Percentiles rank a stretch among this genome's conserved stretches.
phyloP scores from a whole-genome alignment of 2,888 invertebrate species.

The Phaonia tiefii region DNA sequence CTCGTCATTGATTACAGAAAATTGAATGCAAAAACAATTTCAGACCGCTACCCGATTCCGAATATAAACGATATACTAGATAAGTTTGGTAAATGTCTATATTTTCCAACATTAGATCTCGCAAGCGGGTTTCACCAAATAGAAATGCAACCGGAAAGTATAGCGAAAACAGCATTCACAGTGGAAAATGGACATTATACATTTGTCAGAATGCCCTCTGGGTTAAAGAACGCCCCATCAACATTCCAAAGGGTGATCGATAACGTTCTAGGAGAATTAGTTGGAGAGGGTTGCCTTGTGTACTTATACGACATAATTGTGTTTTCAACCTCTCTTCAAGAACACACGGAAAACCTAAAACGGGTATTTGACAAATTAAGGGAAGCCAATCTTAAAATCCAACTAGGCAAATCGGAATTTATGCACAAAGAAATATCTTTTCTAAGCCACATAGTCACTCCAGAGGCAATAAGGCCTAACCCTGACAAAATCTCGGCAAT shows the following conservation, averaged over 20 bases:
- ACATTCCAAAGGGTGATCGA: constrained; percentile 46
- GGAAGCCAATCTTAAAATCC: constrained; percentile 40
- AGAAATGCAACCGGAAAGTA: constrained; percentile 31
- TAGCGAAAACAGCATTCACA: constrained; percentile 45
- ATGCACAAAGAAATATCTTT: too few relatives aligned
- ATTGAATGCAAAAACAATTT: constrained; percentile 32
- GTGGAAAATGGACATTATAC: constrained; percentile 43
- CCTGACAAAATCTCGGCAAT: too few relatives aligned
- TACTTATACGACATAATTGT: constrained; percentile 50
- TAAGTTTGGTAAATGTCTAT: constrained; percentile 34
- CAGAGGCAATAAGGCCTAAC: too few relatives aligned
- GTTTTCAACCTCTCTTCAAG: constrained; percentile 3
- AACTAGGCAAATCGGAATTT: constrained; percentile 29
- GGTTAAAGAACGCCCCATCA: constrained; percentile 34
- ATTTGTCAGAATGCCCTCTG: constrained; percentile 41
- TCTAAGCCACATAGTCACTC: too few relatives aligned
- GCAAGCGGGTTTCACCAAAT: constrained; percentile 52
- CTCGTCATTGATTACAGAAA: constrained; percentile 43
- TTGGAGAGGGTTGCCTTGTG: constrained; percentile 32
- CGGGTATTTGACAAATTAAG: constrained; percentile 35
- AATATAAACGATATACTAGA: constrained; percentile 50
- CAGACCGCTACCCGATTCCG: constrained; percentile 14
- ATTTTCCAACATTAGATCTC: constrained; percentile 46
- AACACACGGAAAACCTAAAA: constrained; percentile 5
- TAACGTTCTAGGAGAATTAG: constrained; percentile 23